phyloP scores from a whole-genome alignment of 2,113 vertebrate genomes.

The Machaerirhynchus nigripectus region DNA sequence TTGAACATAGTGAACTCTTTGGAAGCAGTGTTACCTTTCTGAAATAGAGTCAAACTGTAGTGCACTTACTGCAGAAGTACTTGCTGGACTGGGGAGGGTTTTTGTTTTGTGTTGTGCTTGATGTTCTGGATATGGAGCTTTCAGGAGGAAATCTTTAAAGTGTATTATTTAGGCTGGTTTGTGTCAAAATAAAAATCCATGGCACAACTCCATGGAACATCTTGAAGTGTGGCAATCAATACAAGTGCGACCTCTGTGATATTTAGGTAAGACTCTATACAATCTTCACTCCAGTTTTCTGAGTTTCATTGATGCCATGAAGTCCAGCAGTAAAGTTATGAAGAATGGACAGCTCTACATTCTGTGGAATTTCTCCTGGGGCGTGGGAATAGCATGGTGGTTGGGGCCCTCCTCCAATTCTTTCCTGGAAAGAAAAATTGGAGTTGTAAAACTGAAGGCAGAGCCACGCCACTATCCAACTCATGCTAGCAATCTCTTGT shows the following conservation, averaged over 20 bases:
- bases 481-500: neutral
- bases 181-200: neutral
- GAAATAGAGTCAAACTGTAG: neutral
- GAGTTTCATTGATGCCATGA: neutral
- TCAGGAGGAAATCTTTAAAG: neutral
- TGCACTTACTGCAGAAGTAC: neutral
- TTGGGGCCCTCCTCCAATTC: neutral
- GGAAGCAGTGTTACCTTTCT: neutral
- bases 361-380: neutral
- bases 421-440: neutral
- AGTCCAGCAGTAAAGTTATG: neutral
- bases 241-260: neutral
- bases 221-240: neutral
- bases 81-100: neutral
- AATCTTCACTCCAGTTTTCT: neutral
- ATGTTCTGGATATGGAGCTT: neutral
- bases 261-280: neutral
- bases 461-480: neutral
- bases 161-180: neutral
- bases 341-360: neutral
- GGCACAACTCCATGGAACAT: neutral
- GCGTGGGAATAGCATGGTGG: neutral
- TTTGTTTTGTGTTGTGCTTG: neutral
- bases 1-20: neutral
- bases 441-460: neutral